These are phyloP conservation scores for Anthoscopus minutus DNA, from an alignment of 2,113 vertebrate genomes.

Conservation along the genomic window DNA sequence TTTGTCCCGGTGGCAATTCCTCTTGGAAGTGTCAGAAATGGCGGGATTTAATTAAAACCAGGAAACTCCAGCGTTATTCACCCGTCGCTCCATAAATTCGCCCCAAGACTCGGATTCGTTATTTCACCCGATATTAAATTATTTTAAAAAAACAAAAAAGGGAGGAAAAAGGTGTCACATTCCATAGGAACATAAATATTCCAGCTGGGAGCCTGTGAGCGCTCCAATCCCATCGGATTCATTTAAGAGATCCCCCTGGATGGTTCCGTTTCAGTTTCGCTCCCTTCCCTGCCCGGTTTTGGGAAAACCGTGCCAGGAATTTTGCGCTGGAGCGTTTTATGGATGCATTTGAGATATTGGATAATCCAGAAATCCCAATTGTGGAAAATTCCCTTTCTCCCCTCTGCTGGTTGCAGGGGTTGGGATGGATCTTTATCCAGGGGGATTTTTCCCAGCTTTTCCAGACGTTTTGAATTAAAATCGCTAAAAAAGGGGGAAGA, in stretches of 20 bases:
- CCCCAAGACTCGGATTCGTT: background rate
- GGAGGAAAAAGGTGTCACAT: background rate
- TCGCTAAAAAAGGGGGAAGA: background rate
- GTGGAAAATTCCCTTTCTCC: background rate
- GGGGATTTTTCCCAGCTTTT: background rate
- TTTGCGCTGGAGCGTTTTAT: slow-evolving; percentile 27
- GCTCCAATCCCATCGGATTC: background rate
- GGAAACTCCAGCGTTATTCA: background rate
- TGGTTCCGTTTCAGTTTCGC: background rate
- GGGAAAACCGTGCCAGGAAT: background rate
- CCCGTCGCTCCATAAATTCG: background rate
- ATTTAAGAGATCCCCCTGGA: background rate
- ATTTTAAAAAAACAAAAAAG: too few species aligned
- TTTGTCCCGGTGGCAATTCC: background rate
- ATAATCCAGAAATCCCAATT: background rate
- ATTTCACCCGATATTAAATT: background rate
- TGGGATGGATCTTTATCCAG: background rate
- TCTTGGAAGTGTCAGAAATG: background rate
- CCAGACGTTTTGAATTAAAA: background rate
- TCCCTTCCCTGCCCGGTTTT: rapidly evolving
- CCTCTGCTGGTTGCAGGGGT: background rate
- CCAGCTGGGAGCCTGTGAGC: background rate
- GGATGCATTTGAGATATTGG: background rate
- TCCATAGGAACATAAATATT: slow-evolving; percentile 19
- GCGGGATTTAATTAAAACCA: slow-evolving; percentile 26